These are phyloP conservation scores for Scomber scombrus DNA, from an alignment of 2,113 vertebrate genomes.

Conservation along the genomic window DNA sequence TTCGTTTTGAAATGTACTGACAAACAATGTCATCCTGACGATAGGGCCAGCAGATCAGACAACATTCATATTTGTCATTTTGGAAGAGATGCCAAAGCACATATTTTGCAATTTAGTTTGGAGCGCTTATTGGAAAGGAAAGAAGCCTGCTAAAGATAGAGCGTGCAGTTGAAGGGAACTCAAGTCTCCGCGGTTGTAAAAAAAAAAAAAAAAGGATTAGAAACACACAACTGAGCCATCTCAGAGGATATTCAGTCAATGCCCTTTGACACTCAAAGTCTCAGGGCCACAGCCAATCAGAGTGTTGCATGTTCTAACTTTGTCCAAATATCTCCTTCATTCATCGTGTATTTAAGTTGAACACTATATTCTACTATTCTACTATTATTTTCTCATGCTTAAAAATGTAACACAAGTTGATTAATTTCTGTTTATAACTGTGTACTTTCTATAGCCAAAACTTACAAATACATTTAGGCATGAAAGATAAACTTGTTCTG, in stretches of 20 bases:
- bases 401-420: not conserved
- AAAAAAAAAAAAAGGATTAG: constrained; percentile 15
- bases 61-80: not conserved
- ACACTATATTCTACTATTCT: no score
- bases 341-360: constrained; percentile 15
- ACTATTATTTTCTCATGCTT: not conserved
- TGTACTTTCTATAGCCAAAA: not conserved
- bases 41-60: no score
- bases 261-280: constrained; percentile 32
- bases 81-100: not conserved
- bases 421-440: not conserved
- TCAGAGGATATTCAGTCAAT: constrained; percentile 12
- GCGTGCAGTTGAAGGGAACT: not conserved
- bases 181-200: not conserved
- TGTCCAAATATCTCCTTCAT: constrained; percentile 26
- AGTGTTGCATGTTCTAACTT: not conserved
- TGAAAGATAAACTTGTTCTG: not conserved
- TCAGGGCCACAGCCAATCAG: constrained; percentile 3
- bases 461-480: not conserved
- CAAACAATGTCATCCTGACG: no score
- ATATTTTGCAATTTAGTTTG: not conserved
- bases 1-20: no score
- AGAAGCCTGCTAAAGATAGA: not conserved
- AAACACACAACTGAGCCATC: not conserved
- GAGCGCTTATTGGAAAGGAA: not conserved